Evolutionary conservation across 2,113 vertebrate genomes (phyloP), one percentile per base, ranked within the genome.

Genomic region (Patagioenas fasciata): DNA sequence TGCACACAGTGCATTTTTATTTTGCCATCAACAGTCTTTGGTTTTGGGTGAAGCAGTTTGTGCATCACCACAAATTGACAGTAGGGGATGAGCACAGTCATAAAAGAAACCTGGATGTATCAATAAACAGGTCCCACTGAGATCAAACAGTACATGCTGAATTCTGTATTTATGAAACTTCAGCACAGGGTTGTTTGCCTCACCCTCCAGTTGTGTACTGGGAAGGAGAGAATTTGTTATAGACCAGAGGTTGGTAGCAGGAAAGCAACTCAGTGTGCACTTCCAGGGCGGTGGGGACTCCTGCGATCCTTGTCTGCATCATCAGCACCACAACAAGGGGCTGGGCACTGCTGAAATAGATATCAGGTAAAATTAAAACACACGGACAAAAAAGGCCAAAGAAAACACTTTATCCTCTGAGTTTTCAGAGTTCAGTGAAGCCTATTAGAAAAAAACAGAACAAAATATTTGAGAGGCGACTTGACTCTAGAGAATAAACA

Each of bases 301-400:
- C n/a, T 2, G 1, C 1, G 8, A 20, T 66, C n/a, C 51, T 67
- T 28, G 24, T 3, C 15, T 31, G 50, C 13, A 10, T 66, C 0
- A 0, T 1, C 4, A 29, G 60, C 15, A 34, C 44, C 16, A 5
- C 0, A 1, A 78, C 44, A 26, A 92, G 32, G 1, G 8, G 20
- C 16, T 80, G 64, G n/a, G 50, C 38, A 19, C 58, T 71, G 47
- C 47, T 88, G 85, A 77, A 80, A 48, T 38, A 44, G 44, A 15
- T 25, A 67, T 4, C 48, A 40, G 48, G 26, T 51, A 31, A 57
- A 80, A 65, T 32, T 69, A 89, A 89, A 75, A 40, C 54, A 32
- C 9, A 26, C 23, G 60, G 61, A 38, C 36, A 66, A 48, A 56
- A 88, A 78, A 19, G 14, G 42, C 19, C 0, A 1, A 44, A 60